Evolutionary conservation across 2,888 invertebrate species (phyloP).

Genomic region (Agonopterix arenella): DNA sequence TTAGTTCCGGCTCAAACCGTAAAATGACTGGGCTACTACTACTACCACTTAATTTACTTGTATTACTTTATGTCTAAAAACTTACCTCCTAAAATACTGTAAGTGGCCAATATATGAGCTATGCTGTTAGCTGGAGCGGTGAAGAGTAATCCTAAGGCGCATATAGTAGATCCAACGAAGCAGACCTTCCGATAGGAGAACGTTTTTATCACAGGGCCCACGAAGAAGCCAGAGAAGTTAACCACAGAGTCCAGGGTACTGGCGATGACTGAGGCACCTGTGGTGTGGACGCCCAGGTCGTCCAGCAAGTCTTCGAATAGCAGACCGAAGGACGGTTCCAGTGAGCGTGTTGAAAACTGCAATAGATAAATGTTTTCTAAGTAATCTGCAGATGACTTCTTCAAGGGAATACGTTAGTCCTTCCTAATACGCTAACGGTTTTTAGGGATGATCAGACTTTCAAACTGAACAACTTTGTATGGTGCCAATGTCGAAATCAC

Average conservation of each 20-base stretch:
- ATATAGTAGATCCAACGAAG: slow-evolving; percentile 80
- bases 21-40: too few relatives aligned
- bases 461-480: too few relatives aligned
- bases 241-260: slow-evolving; percentile 86
- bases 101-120: slow-evolving; percentile 82
- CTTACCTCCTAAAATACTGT: slow-evolving; percentile 86
- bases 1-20: too few relatives aligned
- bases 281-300: slow-evolving; percentile 83
- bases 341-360: slow-evolving; percentile 86
- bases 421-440: too few relatives aligned
- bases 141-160: slow-evolving; percentile 80
- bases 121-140: slow-evolving; percentile 84
- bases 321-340: slow-evolving; percentile 88
- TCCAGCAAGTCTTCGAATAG: slow-evolving; percentile 85
- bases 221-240: slow-evolving; percentile 87
- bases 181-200: slow-evolving; percentile 85
- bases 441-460: too few relatives aligned
- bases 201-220: slow-evolving; percentile 85
- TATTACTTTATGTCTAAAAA: not conserved
- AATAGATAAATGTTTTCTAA: slow-evolving; percentile 27
- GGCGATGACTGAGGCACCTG: slow-evolving; percentile 85
- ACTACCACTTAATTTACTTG: too few relatives aligned
- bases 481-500: too few relatives aligned
- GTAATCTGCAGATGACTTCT: not conserved
- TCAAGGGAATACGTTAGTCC: too few relatives aligned